A percentile compares a stretch with the other conserved stretches of the same genome.
Evolutionary conservation across 1,140 invertebrate genomes (phyloP).

Genomic region (Drosophila pallidifrons): DNA sequence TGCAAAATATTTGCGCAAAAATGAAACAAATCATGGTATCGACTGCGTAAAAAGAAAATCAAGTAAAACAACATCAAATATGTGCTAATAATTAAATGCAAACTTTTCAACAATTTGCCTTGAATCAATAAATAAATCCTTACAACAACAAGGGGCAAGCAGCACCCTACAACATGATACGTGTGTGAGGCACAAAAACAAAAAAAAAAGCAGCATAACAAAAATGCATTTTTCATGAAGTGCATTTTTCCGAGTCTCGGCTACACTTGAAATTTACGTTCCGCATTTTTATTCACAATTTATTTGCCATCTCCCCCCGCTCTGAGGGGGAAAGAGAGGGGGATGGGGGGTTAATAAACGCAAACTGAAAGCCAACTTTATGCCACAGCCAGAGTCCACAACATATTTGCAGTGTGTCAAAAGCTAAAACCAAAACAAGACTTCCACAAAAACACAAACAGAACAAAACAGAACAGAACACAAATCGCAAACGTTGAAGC

Average conservation of each 20-base stretch:
- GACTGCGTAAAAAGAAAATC: not conserved
- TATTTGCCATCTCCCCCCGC: not conserved
- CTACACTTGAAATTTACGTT: conserved; percentile 2
- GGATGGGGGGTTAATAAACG: conserved; percentile 5
- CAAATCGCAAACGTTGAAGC: not conserved
- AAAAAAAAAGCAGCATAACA: not conserved
- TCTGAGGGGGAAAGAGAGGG: not conserved
- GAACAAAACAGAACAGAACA: conserved; percentile 2
- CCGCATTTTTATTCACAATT: conserved; percentile 25
- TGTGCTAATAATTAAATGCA: conserved; percentile 24
- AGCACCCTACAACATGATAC: not conserved
- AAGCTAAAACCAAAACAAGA: conserved; percentile 24
- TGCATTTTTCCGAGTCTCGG: conserved; percentile 16
- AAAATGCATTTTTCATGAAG: conserved; percentile 36
- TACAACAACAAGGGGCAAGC: conserved; percentile 3
- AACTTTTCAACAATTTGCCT: conserved; percentile 24
- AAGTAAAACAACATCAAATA: conserved; percentile 28
- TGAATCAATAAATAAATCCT: conserved; percentile 36
- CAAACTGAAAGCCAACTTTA: conserved; percentile 5
- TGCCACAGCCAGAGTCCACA: conserved; percentile 5
- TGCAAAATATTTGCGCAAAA: conserved; percentile 22
- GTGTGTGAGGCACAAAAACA: not conserved
- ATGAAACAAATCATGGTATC: not conserved
- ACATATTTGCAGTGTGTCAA: conserved; percentile 23
- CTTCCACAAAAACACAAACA: conserved; percentile 8